These are phyloP conservation scores for Beris chalybata DNA, from an alignment of 2,888 invertebrate genomes.

Conservation along the genomic window DNA sequence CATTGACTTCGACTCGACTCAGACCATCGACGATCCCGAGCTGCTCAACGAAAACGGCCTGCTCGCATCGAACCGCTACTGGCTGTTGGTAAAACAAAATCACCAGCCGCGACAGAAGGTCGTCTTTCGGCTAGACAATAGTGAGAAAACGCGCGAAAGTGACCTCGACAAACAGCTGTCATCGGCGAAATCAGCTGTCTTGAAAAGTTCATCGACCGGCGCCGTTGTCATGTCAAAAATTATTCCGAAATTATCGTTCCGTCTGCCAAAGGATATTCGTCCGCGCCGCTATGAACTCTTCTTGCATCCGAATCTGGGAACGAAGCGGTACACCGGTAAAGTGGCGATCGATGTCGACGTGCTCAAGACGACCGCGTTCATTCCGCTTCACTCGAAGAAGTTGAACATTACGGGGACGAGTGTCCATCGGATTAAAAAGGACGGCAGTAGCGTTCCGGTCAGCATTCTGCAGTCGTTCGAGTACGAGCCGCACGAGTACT, in stretches of 20 bases:
- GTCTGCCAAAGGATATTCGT: slow-evolving; percentile 62
- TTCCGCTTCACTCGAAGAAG: slow-evolving; percentile 59
- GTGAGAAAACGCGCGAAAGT: slow-evolving; percentile 5
- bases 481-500: slow-evolving; percentile 51
- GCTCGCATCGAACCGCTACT: slow-evolving; percentile 12
- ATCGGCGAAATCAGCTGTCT: slow-evolving; percentile 39
- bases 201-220: slow-evolving; percentile 38
- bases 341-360: slow-evolving; percentile 61
- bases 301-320: slow-evolving; percentile 64
- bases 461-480: slow-evolving; percentile 47
- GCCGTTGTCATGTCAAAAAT: slow-evolving; percentile 50
- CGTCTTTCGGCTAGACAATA: neutral
- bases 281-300: slow-evolving; percentile 68
- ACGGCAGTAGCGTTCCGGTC: slow-evolving; percentile 44
- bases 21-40: neutral
- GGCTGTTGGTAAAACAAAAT: neutral
- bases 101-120: slow-evolving; percentile 36
- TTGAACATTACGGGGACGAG: slow-evolving; percentile 58
- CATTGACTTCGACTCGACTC: neutral
- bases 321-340: slow-evolving; percentile 63
- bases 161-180: slow-evolving; percentile 19
- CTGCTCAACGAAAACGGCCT: slow-evolving; percentile 3
- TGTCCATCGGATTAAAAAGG: slow-evolving; percentile 46
- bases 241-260: slow-evolving; percentile 53
- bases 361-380: slow-evolving; percentile 53